phyloP scores from a whole-genome alignment of 2,797 vertebrate genomes.

The Columba guinea region DNA sequence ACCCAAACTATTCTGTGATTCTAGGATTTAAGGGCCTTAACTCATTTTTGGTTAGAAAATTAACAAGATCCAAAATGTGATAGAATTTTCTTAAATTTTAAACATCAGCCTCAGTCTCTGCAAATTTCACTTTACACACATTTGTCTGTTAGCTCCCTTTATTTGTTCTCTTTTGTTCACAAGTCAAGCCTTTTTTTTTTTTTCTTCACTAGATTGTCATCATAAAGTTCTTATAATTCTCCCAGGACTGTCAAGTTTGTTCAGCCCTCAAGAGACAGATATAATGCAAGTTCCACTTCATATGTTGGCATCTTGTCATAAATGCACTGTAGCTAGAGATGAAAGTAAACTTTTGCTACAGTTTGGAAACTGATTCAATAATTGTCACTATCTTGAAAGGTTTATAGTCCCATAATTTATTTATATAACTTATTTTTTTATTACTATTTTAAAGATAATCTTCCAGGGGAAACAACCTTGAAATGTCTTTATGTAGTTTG shows the following conservation, averaged over 20 bases:
- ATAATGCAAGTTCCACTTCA: background rate
- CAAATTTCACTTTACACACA: background rate
- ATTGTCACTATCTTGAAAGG: background rate
- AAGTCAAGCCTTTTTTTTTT: background rate
- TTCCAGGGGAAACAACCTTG: background rate
- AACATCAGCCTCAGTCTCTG: background rate
- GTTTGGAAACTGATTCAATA: background rate
- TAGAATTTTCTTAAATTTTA: background rate
- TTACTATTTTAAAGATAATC: background rate
- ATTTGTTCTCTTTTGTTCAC: background rate
- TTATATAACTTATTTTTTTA: background rate
- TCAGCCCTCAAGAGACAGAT: background rate
- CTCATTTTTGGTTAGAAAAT: background rate
- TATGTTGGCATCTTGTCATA: background rate
- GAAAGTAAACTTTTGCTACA: background rate
- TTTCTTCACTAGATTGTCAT: background rate
- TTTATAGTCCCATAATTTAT: background rate
- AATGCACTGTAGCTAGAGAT: background rate
- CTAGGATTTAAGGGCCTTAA: background rate
- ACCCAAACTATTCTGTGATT: too few species aligned
- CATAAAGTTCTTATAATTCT: background rate
- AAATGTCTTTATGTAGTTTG: background rate
- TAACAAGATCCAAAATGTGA: background rate
- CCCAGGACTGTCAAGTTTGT: background rate
- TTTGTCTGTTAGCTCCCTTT: background rate